Evolutionary conservation across 2,888 invertebrate genomes (phyloP), one percentile per base, ranked within the genome.

Genomic region (Psylliodes chrysocephalus): DNA sequence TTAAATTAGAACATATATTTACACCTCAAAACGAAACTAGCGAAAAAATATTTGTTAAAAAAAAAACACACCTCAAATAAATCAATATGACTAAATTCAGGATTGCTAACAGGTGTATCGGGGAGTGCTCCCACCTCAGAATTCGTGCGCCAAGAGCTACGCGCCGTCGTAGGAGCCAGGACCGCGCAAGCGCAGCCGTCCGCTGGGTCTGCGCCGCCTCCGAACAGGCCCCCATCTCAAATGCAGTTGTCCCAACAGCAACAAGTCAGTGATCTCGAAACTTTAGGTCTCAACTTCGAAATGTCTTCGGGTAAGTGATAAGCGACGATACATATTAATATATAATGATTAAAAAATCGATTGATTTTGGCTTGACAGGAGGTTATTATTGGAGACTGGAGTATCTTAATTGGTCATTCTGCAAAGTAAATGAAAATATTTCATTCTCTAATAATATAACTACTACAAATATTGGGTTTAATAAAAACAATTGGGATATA

Each of bases 101-200:
- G 1, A 35, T 35, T 35, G 35, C 46, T 64, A 56, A 66, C 72
- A 81, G 82, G 84, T 85, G 88, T 87, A 76, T 83, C 83, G 64
- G 84, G 86, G 85, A 77, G 87, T 86, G 77, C 89, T 81, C 88
- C 90, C 64, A 81, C 82, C 25, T 93, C 94, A 53, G 95, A 95
- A 84, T 95, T 91, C 84, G 95, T 96, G 73, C 89, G 95, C 78
- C 94, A 96, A 84, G 95, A 95, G 84, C 85, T 96, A 77, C 88
- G 95, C 74, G 94, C 94, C 51, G 91, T 93, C 68, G 95, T 96
- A 64, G 94, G 92, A 71, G 94, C 93, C 57, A 88, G 95, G 77
- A 91, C 92, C 33, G 82, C 82, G 28, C 80, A 81, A 70, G 71
- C 85, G 79, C 73, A 85, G 82, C 78, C 84, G 73, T 77, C 69